A percentile compares a stretch with the other conserved stretches of the same genome.
These are phyloP conservation scores for Fistularia commersonii DNA, from an alignment of 2,797 vertebrate genomes.

Conservation along the genomic window DNA sequence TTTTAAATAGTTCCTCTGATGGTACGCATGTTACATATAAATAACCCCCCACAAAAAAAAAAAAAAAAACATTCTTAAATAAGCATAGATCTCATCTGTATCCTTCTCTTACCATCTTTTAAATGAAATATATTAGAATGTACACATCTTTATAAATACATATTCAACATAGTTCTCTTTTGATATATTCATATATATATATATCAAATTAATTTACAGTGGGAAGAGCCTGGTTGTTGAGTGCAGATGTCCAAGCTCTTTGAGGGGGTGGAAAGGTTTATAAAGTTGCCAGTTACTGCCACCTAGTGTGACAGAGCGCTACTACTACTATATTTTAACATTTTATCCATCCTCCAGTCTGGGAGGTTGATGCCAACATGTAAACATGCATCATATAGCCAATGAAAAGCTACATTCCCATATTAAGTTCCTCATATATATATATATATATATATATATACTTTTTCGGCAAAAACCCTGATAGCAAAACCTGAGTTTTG, in stretches of 20 bases:
- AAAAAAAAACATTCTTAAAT: constrained; percentile 57
- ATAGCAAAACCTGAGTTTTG: constrained; percentile 57
- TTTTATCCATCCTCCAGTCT: constrained; percentile 35
- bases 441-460: constrained; percentile 1
- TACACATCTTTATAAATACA: constrained; percentile 68
- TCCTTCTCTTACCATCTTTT: constrained; percentile 55
- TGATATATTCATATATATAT: constrained; percentile 8
- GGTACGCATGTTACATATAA: constrained; percentile 47
- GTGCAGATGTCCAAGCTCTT: constrained; percentile 53
- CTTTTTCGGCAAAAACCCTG: too few relatives aligned
- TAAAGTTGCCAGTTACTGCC: constrained; percentile 69
- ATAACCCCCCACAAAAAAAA: constrained; percentile 40
- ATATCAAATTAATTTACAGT: constrained; percentile 32
- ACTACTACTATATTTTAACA: constrained; percentile 64
- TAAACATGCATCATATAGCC: constrained; percentile 65
- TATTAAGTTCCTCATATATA: constrained; percentile 43
- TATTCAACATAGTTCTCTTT: constrained; percentile 52
- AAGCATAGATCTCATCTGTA: constrained; percentile 43
- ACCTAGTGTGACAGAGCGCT: constrained; percentile 75
- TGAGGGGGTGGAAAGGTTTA: constrained; percentile 37
- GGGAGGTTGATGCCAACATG: constrained; percentile 50
- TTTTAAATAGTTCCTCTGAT: constrained; percentile 41
- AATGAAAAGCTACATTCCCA: constrained; percentile 73
- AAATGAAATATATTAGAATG: constrained; percentile 63
- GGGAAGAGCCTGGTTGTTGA: constrained; percentile 29